Conservation (phyloP, 2,797 vertebrate genomes). For the Falco peregrinus region DNA sequence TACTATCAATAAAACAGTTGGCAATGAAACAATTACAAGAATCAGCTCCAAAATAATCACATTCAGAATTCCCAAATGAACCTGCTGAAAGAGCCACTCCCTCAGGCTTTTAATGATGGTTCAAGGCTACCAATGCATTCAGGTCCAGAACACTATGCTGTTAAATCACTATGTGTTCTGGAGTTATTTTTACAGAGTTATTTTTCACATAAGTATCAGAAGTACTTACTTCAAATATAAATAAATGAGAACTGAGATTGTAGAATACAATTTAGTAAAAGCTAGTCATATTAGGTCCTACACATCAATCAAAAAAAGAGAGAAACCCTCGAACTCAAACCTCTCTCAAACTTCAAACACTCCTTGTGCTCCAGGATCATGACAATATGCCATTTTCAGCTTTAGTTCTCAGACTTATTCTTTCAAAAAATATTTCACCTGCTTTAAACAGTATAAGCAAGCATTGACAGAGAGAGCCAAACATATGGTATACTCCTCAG, state of each 20-base stretch:
- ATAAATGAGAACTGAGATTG: neutral
- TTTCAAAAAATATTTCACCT: neutral
- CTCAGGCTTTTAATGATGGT: neutral
- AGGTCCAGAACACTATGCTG: neutral
- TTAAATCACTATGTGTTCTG: neutral
- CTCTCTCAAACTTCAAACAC: neutral
- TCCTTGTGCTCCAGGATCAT: neutral
- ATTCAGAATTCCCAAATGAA: neutral
- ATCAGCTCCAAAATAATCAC: neutral
- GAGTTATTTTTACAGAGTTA: neutral
- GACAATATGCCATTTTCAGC: neutral
- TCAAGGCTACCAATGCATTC: neutral
- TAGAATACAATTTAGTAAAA: neutral
- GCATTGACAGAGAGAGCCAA: neutral
- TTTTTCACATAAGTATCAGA: neutral
- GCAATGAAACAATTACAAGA: neutral
- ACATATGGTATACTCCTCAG: neutral
- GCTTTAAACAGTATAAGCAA: neutral
- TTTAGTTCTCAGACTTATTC: neutral
- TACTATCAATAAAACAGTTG: neutral
- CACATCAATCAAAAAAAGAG: accelerated
- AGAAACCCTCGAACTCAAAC: neutral
- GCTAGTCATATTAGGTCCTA: neutral
- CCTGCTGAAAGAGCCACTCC: neutral
- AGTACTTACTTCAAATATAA: neutral